Evolutionary conservation across 2,797 vertebrate species (phyloP).

Genomic region (Heliangelus exortis): DNA sequence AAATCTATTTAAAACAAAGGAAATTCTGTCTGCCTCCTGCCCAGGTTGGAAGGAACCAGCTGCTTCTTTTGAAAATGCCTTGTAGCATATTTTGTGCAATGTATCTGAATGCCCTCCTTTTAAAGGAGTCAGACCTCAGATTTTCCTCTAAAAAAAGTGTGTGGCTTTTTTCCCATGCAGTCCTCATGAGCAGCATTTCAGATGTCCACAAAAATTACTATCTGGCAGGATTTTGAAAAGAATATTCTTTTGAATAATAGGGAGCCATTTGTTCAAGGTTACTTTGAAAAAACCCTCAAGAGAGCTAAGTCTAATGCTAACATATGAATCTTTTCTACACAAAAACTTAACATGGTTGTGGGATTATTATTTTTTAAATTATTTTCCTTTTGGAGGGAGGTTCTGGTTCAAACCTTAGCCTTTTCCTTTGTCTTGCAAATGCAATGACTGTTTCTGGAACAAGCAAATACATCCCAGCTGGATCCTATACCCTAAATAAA

Average conservation of each 20-base stretch:
- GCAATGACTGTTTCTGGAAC: slow-evolving; percentile 8
- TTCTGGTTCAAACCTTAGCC: neutral
- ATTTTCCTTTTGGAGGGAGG: neutral
- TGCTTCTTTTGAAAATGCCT: slow-evolving; percentile 10
- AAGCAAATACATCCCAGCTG: slow-evolving; percentile 2
- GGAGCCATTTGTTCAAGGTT: neutral
- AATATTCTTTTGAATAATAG: neutral
- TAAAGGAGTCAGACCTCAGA: neutral
- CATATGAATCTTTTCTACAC: neutral
- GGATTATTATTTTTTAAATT: neutral
- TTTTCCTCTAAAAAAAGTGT: slow-evolving; percentile 4
- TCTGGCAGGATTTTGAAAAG: neutral
- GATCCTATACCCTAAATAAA: slow-evolving; percentile 16
- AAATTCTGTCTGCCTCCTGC: slow-evolving; percentile 1
- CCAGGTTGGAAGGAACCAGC: neutral
- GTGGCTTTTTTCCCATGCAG: neutral
- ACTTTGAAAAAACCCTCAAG: neutral
- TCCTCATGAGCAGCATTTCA: slow-evolving; percentile 30
- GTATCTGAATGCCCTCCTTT: slow-evolving; percentile 3
- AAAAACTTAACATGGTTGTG: neutral
- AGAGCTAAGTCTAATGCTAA: neutral
- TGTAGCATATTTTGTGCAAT: neutral
- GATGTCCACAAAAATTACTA: slow-evolving; percentile 45
- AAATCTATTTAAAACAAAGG: slow-evolving; percentile 24
- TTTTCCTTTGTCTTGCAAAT: slow-evolving; percentile 22